phyloP scores from a whole-genome alignment of 1,140 invertebrate species.

The Zaprionus taronus region DNA sequence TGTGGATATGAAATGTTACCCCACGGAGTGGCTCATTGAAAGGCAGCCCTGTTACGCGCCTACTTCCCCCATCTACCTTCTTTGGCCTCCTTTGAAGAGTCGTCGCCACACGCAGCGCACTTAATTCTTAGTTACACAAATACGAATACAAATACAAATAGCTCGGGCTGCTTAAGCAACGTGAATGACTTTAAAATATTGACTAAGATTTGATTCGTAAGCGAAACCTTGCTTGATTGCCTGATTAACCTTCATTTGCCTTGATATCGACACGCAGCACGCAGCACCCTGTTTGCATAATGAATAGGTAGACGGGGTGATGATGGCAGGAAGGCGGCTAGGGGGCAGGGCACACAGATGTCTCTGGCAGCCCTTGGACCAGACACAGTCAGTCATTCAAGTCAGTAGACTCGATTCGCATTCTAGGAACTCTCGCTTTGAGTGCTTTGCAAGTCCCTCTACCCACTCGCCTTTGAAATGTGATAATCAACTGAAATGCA shows the following conservation, averaged over 20 bases:
- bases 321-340: not conserved
- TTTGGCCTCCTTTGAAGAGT: not conserved
- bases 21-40: conserved; percentile 25
- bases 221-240: not conserved
- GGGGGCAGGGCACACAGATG: too few relatives aligned
- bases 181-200: not conserved
- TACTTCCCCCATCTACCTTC: not conserved
- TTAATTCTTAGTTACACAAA: conserved; percentile 1
- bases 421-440: not conserved
- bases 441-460: not conserved
- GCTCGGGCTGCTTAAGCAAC: not conserved
- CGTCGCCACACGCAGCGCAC: not conserved
- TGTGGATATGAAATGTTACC: conserved; percentile 43
- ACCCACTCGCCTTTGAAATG: conserved; percentile 24
- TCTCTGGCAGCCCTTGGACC: not conserved
- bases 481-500: conserved; percentile 17
- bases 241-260: not conserved
- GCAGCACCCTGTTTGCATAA: not conserved
- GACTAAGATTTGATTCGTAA: not conserved
- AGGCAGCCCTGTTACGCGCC: not conserved
- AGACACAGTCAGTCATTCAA: not conserved
- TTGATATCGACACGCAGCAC: not conserved
- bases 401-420: not conserved
- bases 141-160: not conserved
- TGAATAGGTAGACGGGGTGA: not conserved